phyloP scores from a whole-genome alignment of 2,888 invertebrate genomes.

The Acronicta psi region DNA sequence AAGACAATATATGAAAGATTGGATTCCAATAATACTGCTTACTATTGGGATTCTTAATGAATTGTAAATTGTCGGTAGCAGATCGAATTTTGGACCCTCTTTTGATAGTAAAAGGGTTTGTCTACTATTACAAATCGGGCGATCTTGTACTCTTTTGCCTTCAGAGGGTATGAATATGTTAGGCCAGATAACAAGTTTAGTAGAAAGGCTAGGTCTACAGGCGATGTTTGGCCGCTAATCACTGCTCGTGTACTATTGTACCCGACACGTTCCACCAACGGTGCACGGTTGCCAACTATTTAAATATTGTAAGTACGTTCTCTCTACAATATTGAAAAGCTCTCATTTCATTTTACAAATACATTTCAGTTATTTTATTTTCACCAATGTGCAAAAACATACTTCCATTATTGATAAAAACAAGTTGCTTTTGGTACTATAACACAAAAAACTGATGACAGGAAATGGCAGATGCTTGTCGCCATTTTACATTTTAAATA shows the following conservation, averaged over 20 bases:
- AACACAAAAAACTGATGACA: background rate
- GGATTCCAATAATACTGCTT: no score
- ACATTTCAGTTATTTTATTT: background rate
- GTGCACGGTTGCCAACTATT: constrained; percentile 37
- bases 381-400: background rate
- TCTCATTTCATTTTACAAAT: constrained; percentile 16
- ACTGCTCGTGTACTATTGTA: constrained; percentile 27
- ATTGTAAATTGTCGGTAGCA: no score
- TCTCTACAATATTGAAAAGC: constrained; percentile 14
- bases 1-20: no score
- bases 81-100: no score
- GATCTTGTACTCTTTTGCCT: no score
- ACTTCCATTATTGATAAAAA: background rate
- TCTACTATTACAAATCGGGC: no score
- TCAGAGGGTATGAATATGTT: no score
- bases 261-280: constrained; percentile 21
- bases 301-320: constrained; percentile 30
- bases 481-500: background rate
- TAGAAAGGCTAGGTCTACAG: background rate
- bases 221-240: constrained; percentile 37
- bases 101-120: no score
- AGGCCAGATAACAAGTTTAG: no score
- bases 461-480: background rate
- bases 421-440: background rate
- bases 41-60: no score